A percentile compares a stretch with the other conserved stretches of the same genome.
phyloP scores from a whole-genome alignment of 1,140 invertebrate species.

The Himalopsyche phryganea region DNA sequence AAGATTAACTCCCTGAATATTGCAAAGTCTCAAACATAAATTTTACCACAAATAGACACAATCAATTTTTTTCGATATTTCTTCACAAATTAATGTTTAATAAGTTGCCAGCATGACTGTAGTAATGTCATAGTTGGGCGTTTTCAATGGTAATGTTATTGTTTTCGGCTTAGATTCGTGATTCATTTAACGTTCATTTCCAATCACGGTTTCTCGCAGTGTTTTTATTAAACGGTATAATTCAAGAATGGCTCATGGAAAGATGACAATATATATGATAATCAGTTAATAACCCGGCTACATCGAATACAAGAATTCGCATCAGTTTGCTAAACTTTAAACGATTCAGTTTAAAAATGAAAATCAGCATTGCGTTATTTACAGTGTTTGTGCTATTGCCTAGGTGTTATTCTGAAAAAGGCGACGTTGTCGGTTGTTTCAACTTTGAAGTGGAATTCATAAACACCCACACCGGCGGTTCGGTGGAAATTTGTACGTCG shows the following conservation, averaged over 20 bases:
- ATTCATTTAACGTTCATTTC: not conserved
- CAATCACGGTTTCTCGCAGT: not conserved
- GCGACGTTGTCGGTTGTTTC: conserved; percentile 20
- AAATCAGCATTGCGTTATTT: not conserved
- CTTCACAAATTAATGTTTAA: too few relatives aligned
- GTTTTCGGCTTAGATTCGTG: not conserved
- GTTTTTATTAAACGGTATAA: not conserved
- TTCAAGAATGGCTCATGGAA: not conserved
- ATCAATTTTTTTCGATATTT: too few relatives aligned
- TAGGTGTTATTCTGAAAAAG: conserved; percentile 2
- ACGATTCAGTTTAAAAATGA: conserved; percentile 1
- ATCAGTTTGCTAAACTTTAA: not conserved
- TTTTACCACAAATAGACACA: too few relatives aligned
- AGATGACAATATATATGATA: not conserved
- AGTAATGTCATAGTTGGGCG: not conserved
- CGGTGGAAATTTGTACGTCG: conserved; percentile 45
- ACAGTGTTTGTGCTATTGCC: conserved; percentile 1
- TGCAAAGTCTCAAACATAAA: too few relatives aligned
- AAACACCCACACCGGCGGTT: conserved; percentile 40
- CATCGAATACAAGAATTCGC: not conserved
- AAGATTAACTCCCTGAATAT: too few relatives aligned
- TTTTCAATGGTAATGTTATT: not conserved
- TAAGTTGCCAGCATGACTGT: too few relatives aligned
- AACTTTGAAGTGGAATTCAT: conserved; percentile 32
- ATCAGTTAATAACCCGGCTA: not conserved